Conservation (phyloP, 2,797 vertebrate species). For the Streptopelia turtur region DNA sequence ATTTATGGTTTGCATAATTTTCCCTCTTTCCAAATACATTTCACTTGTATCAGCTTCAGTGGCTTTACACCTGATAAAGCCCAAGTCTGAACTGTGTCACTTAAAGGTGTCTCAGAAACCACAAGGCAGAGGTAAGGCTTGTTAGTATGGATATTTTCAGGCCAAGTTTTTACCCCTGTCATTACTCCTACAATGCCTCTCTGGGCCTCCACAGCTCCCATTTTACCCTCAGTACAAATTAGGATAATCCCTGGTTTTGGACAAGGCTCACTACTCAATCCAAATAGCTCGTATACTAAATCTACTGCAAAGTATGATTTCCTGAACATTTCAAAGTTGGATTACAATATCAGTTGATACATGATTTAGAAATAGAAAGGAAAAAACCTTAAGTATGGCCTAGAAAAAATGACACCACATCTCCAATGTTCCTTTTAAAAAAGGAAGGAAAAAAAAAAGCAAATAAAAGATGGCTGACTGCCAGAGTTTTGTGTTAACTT, state of each 20-base stretch:
- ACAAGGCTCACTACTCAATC: background rate
- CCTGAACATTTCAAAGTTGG: slow-evolving; percentile 42
- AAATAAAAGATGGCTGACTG: slow-evolving; percentile 70
- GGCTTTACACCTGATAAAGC: slow-evolving; percentile 3
- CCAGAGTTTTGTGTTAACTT: slow-evolving; percentile 78
- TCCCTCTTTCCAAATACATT: slow-evolving; percentile 43
- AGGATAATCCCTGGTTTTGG: slow-evolving; percentile 48
- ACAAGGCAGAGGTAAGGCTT: background rate
- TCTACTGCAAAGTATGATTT: slow-evolving; percentile 30
- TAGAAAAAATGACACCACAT: slow-evolving; percentile 55
- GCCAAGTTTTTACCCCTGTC: background rate
- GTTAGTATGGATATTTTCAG: background rate
- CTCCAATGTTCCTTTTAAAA: slow-evolving; percentile 51
- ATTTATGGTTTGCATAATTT: slow-evolving; percentile 68
- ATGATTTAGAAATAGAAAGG: slow-evolving; percentile 43
- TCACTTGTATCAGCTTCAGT: slow-evolving; percentile 36
- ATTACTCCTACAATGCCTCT: background rate
- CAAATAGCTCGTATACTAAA: slow-evolving; percentile 34
- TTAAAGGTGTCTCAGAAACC: slow-evolving; percentile 18
- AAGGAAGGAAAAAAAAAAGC: background rate
- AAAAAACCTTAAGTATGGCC: background rate
- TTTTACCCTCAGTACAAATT: slow-evolving; percentile 52
- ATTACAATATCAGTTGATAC: slow-evolving; percentile 24
- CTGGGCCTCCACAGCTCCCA: background rate
- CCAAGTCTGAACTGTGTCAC: background rate